Conservation (phyloP, 2,888 invertebrate species). For the Lordiphosa andalusiaca region DNA sequence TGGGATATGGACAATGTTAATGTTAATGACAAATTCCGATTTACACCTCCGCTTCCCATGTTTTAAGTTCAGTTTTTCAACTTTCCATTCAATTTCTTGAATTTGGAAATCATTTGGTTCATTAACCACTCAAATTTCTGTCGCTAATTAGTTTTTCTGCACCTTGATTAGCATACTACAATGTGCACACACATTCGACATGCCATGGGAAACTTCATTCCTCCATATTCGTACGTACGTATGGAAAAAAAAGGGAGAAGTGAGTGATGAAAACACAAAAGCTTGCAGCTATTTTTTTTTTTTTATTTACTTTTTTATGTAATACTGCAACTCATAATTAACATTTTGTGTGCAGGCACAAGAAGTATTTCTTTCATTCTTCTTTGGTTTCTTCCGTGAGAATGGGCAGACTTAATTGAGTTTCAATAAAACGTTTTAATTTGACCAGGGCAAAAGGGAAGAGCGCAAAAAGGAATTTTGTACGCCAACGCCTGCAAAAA, state of each 20-base stretch:
- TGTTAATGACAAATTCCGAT: too few relatives aligned
- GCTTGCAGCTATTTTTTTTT: conserved; percentile 2
- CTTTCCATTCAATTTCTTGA: neutral
- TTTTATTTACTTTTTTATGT: conserved; percentile 4
- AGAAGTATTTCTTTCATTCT: conserved; percentile 5
- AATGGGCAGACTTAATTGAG: conserved; percentile 66
- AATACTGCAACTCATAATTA: conserved; percentile 5
- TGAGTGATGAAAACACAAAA: neutral
- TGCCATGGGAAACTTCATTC: conserved; percentile 9
- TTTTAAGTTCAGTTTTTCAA: too few relatives aligned
- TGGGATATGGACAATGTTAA: too few relatives aligned
- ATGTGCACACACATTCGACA: neutral
- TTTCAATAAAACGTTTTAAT: conserved; percentile 71
- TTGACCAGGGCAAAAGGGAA: conserved; percentile 32
- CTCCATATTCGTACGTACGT: too few relatives aligned
- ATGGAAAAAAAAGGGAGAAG: neutral
- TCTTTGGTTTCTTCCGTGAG: conserved; percentile 44
- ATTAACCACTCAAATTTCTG: conserved; percentile 4
- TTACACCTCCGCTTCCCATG: too few relatives aligned
- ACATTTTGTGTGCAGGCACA: too few relatives aligned
- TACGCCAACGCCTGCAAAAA: conserved; percentile 68
- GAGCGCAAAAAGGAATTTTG: conserved; percentile 58
- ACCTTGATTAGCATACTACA: conserved; percentile 5
- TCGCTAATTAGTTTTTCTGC: conserved; percentile 8
- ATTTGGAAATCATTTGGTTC: conserved; percentile 6